Conservation (phyloP, 2,888 invertebrate species). For the Himalopsyche japonica region DNA sequence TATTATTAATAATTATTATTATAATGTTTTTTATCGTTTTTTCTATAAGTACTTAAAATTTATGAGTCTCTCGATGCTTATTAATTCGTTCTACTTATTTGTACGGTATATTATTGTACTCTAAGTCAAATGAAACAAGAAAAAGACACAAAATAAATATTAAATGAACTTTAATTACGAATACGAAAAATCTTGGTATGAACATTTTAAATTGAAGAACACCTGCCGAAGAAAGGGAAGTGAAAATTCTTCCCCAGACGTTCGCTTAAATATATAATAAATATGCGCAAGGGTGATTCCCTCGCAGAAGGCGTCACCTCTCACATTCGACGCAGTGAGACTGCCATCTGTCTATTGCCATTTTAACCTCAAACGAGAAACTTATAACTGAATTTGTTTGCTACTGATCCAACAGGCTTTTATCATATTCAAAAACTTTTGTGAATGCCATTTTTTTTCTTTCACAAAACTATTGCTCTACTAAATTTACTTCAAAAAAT, state of each 20-base stretch:
- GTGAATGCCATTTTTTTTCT: not conserved
- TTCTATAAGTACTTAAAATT: too few relatives aligned
- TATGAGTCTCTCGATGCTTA: too few relatives aligned
- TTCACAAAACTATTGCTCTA: too few relatives aligned
- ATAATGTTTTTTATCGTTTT: too few relatives aligned
- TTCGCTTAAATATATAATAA: slow-evolving; percentile 16
- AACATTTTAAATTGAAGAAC: not conserved
- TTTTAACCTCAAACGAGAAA: not conserved
- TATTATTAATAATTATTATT: too few relatives aligned
- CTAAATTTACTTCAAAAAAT: too few relatives aligned
- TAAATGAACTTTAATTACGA: not conserved
- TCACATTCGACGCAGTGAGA: not conserved
- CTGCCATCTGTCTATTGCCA: slow-evolving; percentile 1
- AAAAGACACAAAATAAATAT: too few relatives aligned
- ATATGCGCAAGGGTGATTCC: not conserved
- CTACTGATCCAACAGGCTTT: not conserved
- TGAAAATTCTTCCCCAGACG: slow-evolving; percentile 18
- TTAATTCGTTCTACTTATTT: too few relatives aligned
- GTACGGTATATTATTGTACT: too few relatives aligned
- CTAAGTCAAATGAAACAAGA: too few relatives aligned
- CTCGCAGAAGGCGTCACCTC: not conserved
- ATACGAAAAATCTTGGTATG: not conserved
- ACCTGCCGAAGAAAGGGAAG: not conserved
- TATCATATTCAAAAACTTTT: not conserved
- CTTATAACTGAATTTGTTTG: not conserved